These are phyloP conservation scores for Mantis religiosa DNA, from an alignment of 2,888 invertebrate genomes.

Conservation along the genomic window DNA sequence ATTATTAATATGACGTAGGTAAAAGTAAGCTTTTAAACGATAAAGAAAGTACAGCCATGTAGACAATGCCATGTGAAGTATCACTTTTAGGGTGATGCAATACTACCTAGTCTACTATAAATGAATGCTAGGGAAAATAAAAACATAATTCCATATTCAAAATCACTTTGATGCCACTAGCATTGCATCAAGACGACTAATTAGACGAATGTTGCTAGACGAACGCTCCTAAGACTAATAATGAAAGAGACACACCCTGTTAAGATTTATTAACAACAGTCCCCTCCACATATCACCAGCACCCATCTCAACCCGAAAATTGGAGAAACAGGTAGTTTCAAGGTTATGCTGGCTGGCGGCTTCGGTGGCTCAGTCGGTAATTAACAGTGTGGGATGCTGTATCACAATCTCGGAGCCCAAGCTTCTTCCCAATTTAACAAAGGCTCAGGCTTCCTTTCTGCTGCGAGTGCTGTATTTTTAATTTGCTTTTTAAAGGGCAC, in stretches of 20 bases:
- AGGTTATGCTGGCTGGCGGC: conserved; percentile 11
- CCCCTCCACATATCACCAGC: neutral
- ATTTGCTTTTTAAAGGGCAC: neutral
- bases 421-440: neutral
- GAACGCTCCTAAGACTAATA: neutral
- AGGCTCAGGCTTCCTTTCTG: neutral
- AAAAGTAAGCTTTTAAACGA: no score
- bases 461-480: neutral
- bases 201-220: neutral
- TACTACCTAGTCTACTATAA: no score
- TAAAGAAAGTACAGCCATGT: no score
- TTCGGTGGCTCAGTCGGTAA: neutral
- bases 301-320: neutral
- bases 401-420: neutral
- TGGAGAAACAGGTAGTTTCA: conserved; percentile 26
- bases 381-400: neutral
- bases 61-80: no score
- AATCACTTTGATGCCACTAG: no score
- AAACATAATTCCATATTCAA: no score
- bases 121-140: no score
- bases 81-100: no score
- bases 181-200: neutral
- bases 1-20: no score
- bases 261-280: neutral
- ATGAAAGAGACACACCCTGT: neutral